phyloP scores from a whole-genome alignment of 2,113 vertebrate species.

The Acanthisitta chloris region DNA sequence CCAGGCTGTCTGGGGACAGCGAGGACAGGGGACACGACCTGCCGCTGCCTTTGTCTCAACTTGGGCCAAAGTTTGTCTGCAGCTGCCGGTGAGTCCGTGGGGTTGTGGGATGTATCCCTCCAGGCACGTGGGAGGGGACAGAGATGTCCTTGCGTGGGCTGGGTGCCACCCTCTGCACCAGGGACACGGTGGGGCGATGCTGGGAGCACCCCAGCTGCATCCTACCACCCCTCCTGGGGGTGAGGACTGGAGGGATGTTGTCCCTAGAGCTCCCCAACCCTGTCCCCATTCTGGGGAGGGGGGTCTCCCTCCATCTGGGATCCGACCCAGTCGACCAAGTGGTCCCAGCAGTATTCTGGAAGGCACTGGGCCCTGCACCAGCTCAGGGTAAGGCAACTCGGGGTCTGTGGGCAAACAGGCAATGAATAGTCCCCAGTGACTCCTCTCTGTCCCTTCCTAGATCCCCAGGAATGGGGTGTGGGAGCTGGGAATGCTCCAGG shows the following conservation, averaged over 20 bases:
- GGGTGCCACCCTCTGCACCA: not conserved
- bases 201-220: not conserved
- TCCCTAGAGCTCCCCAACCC: not conserved
- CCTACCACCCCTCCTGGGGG: not conserved
- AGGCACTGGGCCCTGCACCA: rapidly evolving
- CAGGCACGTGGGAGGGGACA: not conserved
- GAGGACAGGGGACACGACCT: not conserved
- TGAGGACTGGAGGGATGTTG: rapidly evolving
- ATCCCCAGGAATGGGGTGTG: not conserved
- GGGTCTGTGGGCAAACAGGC: not conserved
- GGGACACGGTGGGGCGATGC: not conserved
- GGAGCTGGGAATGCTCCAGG: not conserved
- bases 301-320: not conserved
- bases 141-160: not conserved
- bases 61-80: too few relatives aligned
- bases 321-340: too few relatives aligned
- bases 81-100: not conserved
- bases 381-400: not conserved
- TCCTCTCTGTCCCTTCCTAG: rapidly evolving
- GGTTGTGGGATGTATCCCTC: not conserved
- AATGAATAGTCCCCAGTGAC: not conserved
- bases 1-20: not conserved
- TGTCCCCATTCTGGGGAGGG: not conserved
- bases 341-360: too few relatives aligned
- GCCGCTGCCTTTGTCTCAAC: too few relatives aligned